Percentiles rank a stretch among this genome's conserved stretches.
These are phyloP conservation scores for Anguilla pacifica DNA, from an alignment of 2,797 vertebrate species.

Conservation along the genomic window DNA sequence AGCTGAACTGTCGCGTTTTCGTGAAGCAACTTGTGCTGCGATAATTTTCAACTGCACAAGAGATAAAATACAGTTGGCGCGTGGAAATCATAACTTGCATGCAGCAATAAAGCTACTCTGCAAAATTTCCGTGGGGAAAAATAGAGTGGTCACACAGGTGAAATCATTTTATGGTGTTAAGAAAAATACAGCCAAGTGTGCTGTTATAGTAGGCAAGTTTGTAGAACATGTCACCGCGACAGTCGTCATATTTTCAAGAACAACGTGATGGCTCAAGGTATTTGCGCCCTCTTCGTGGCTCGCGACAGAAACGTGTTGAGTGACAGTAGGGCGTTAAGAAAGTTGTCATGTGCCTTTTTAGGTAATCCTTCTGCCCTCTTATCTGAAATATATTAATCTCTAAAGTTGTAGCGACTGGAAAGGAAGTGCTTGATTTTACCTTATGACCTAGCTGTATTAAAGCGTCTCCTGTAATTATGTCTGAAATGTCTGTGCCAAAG, in stretches of 20 bases:
- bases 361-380: not conserved
- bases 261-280: not conserved
- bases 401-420: not conserved
- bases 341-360: not conserved
- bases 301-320: not conserved
- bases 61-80: not conserved
- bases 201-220: not conserved
- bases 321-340: not conserved
- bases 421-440: not conserved
- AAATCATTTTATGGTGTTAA: not conserved
- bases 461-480: not conserved
- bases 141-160: not conserved
- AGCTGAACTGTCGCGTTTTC: slow-evolving; percentile 30
- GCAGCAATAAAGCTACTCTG: not conserved
- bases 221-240: not conserved
- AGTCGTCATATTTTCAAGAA: not conserved
- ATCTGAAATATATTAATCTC: not conserved
- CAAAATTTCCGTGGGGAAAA: not conserved
- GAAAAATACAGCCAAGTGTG: not conserved
- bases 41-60: not conserved
- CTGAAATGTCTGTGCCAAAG: not conserved
- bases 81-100: not conserved
- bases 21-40: not conserved
- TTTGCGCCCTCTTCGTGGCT: not conserved
- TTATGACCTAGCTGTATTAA: not conserved